Conservation (phyloP, 1,140 invertebrate genomes). For the Sycophila sp. region DNA sequence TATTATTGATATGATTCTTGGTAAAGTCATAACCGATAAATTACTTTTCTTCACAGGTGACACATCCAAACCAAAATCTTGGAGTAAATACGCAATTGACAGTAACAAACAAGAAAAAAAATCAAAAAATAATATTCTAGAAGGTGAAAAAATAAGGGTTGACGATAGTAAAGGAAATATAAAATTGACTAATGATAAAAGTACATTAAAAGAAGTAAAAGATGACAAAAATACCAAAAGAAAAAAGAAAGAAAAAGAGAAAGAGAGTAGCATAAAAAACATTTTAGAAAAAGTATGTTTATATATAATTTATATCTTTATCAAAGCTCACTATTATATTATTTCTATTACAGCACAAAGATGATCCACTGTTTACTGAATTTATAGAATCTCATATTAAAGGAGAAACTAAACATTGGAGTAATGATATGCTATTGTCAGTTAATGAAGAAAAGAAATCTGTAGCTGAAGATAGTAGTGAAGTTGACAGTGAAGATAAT, state of each 20-base stretch:
- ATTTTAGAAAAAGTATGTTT: conserved; percentile 71
- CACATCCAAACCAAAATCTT: conserved; percentile 84
- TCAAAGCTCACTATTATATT: not conserved
- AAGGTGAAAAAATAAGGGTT: conserved; percentile 54
- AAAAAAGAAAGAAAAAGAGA: conserved; percentile 63
- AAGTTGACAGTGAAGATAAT: conserved; percentile 56
- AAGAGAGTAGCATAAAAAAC: conserved; percentile 69
- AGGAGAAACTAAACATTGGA: conserved; percentile 72
- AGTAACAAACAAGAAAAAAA: conserved; percentile 70
- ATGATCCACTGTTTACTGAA: conserved; percentile 90
- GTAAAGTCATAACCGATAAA: no score
- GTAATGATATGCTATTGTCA: conserved; percentile 71
- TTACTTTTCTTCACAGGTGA: conserved; percentile 69
- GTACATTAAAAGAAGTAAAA: conserved; percentile 51
- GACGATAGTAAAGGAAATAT: conserved; percentile 51
- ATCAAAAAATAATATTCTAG: conserved; percentile 32
- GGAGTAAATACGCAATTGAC: conserved; percentile 86
- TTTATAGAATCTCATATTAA: conserved; percentile 83
- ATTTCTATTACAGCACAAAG: conserved; percentile 72
- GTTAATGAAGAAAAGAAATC: conserved; percentile 43
- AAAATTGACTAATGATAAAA: conserved; percentile 36
- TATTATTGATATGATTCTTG: no score
- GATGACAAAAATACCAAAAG: conserved; percentile 53
- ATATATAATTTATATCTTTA: not conserved
- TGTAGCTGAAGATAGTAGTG: conserved; percentile 56